Base-by-base conservation (phyloP, 2,888 invertebrate species). In the Sinodicranocentrus sp. region DNA sequence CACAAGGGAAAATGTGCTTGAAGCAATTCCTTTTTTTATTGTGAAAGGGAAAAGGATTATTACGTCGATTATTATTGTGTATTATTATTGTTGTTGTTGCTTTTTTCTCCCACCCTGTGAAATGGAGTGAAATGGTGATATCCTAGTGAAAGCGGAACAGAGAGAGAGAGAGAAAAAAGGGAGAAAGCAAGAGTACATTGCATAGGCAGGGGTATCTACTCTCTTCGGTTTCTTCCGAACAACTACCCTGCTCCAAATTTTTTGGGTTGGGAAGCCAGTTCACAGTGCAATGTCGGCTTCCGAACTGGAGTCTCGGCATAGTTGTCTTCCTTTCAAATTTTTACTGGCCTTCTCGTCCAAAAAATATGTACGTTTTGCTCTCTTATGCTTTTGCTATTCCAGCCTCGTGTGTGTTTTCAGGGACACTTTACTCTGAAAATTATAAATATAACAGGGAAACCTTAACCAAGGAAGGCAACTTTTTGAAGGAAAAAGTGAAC, bases 141-240 rank as follows among this genome's bases (percentile, higher is more conserved):
- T 8, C 8, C 8, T 8, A 39, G 39, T 39, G 39, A 39, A 39
- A 52, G 52, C 52, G 52, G 52, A 52, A 59, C 8, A 25, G 17
- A 2, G 25, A 8, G 59, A 59, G 59, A n/a, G n/a, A n/a, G n/a
- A n/a, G n/a, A n/a, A n/a, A n/a, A n/a, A n/a, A n/a, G n/a, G n/a
- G n/a, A n/a, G n/a, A n/a, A n/a, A n/a, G n/a, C n/a, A n/a, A n/a
- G n/a, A n/a, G n/a, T n/a, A n/a, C n/a, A n/a, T n/a, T n/a, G n/a
- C n/a, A n/a, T n/a, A 44, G n/a, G 44, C 44, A 44, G 2, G 44
- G 44, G 44, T 44, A 44, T 44, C 2, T 44, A n/a, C 33, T 33
- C 33, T 33, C 33, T 48, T 67, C 67, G 67, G 67, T 44, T 19
- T 67, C 23, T 23, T 67, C 67, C 67, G 67, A 67, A 17, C 39